Evolutionary conservation across 2,888 invertebrate genomes (phyloP), one percentile per base, ranked within the genome.

Genomic region (Catocala nupta): DNA sequence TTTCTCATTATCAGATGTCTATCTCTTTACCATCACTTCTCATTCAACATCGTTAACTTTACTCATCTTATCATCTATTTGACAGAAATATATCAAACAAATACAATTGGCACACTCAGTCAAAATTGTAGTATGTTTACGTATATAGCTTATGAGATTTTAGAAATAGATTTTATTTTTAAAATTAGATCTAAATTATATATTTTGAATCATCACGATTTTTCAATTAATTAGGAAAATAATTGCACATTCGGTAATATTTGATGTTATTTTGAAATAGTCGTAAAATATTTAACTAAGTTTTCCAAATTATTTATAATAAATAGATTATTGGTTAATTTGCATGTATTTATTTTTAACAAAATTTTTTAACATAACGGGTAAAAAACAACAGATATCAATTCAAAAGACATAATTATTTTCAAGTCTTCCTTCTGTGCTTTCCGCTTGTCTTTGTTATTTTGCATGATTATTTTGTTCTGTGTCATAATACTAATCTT

Each of bases 161-260:
- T 78, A 75, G 76, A 62, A 39, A 53, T 73, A 78, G 77, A 64
- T 55, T 59, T 65, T 49, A 48, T 57, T 63, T 5, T 3, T 25
- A 59, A 62, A 63, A 52, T 62, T 77, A 66, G 49, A 5, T 48
- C 42, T 55, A 25, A 54, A 47, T 57, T 62, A 12, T 45, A 57
- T 50, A 57, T 63, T 70, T 77, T 59, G n/a, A 52, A 55, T 63
- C 63, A 68, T 62, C 16, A 64, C 51, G 53, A 33, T 73, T 59
- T 49, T 59, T 53, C 16, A 49, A 61, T 47, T 73, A 49, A 61
- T 47, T 73, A 71, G 50, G 55, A 55, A 36, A 52, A 49, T 59
- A 59, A 63, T 68, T 63, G 70, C 77, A 76, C 73, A 25, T 59
- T 72, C 34, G 52, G 51, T 70, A 62, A 65, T 55, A 54, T 44